Base-by-base conservation (phyloP, 2,888 invertebrate species). In the Dasypogon diadema region DNA sequence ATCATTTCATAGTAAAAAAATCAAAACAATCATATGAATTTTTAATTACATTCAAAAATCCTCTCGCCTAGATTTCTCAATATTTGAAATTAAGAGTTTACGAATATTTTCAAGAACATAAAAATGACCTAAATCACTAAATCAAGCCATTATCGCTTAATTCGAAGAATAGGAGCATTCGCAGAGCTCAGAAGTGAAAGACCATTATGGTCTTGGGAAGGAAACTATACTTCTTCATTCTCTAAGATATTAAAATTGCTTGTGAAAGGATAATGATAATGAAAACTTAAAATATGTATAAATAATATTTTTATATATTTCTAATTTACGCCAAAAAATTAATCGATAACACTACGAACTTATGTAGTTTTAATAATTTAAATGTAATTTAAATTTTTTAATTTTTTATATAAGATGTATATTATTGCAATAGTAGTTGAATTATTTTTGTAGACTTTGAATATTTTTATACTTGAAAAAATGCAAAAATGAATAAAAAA, bases 391-490 rank as follows among this genome's bases (percentile, higher is more conserved):
- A 70, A 70, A 70, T 70, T 54, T 70, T 70, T 70, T 70, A 51
- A 51, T 70, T 70, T 70, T 70, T 54, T 54, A 54, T 18, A 70
- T 54, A 70, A 70, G 54, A 70, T 54, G 54, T 70, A 70, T 54
- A 70, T 70, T 54, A 70, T 70, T 70, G 54, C 70, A 70, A 70
- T 54, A 70, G 70, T 70, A 70, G 70, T 70, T 22, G 70, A 70
- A 70, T 70, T 70, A 70, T 70, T 70, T 70, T 70, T 70, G 70
- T 70, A 70, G 70, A 70, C 70, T 70, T 70, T 70, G 70, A 70
- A 70, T 70, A 70, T 70, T 70, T 70, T 70, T 70, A 70, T 70
- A 70, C 70, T 70, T 70, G 70, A 54, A 54, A 30, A 70, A 51
- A 70, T 16, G 10, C 30, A n/a, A n/a, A n/a, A n/a, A n/a, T n/a